Evolutionary conservation across 2,888 invertebrate genomes (phyloP), one percentile per base, ranked within the genome.

Genomic region (Leptopilina syphax): DNA sequence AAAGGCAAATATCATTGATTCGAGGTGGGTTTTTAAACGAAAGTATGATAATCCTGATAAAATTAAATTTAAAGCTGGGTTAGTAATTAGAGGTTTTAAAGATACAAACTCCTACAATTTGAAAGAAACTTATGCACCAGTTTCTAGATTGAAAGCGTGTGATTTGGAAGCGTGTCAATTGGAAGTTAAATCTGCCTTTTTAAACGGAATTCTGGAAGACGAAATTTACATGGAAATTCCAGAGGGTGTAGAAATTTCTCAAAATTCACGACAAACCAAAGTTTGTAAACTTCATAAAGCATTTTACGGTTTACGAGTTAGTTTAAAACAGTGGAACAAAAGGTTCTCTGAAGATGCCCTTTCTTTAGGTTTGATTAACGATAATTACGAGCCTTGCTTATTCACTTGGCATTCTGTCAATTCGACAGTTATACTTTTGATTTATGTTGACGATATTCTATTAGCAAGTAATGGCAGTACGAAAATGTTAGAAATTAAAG

Each of bases 141-240:
- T 84, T 10, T 84, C 82, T 41, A 63, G 82, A 68, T 66, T 84
- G 34, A 60, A n/a, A n/a, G n/a, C n/a, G n/a, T n/a, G n/a, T n/a
- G 24, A 78, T 65, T 24, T 82, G 9, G 8, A 78, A 54, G 77
- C 57, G 0, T 54, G 24, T 4, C 81, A 82, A 60, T 57, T 81
- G 9, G 81, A 82, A 41, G 82, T 82, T 1, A 81, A 81, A 57
- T 81, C 82, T 0, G 82, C 79, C 0, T 82, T 81, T 10, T 34
- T 82, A n/a, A 82, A 82, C 13, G 79, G 77, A 5, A 68, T 24
- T 34, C 27, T 81, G 9, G 78, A 83, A 3, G 77, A 83, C 24
- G 27, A 27, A 27, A 27, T 27, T 27, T 27, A 27, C 3, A 27
- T 27, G 27, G 27, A 27, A 27, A 27, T 3, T 27, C 27, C 3